A percentile compares a stretch with the other conserved stretches of the same genome.
phyloP scores from a whole-genome alignment of 2,888 invertebrate species.

The Dilophus febrilis region DNA sequence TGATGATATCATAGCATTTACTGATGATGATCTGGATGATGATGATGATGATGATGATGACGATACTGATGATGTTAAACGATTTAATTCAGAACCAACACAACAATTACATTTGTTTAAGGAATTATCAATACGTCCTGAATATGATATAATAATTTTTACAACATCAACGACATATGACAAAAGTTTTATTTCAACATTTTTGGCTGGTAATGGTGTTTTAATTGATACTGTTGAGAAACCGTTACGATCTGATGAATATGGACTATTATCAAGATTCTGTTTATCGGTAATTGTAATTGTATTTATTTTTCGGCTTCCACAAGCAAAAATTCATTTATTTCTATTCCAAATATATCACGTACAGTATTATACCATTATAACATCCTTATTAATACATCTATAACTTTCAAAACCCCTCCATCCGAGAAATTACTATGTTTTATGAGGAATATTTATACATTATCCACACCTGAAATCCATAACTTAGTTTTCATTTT shows the following conservation, averaged over 20 bases:
- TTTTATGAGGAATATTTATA: too few relatives aligned
- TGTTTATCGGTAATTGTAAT: slow-evolving; percentile 29
- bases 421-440: too few relatives aligned
- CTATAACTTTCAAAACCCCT: too few relatives aligned
- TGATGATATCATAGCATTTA: slow-evolving; percentile 32
- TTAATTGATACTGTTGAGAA: slow-evolving; percentile 33
- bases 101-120: slow-evolving; percentile 13
- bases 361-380: background rate
- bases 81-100: background rate
- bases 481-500: too few relatives aligned
- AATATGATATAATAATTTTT: slow-evolving; percentile 23
- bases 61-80: background rate
- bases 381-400: too few relatives aligned
- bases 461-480: too few relatives aligned
- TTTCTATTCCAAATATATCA: background rate
- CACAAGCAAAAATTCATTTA: too few relatives aligned
- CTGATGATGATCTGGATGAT: slow-evolving; percentile 16
- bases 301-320: slow-evolving; percentile 11
- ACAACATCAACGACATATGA: slow-evolving; percentile 14
- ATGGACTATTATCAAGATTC: slow-evolving; percentile 31
- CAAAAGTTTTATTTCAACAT: slow-evolving; percentile 16
- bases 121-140: slow-evolving; percentile 20
- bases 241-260: slow-evolving; percentile 33
- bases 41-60: background rate
- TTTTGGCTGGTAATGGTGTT: slow-evolving; percentile 12